Evolutionary conservation across 1,140 invertebrate species (phyloP).

Genomic region (Zaprionus gabonicus): DNA sequence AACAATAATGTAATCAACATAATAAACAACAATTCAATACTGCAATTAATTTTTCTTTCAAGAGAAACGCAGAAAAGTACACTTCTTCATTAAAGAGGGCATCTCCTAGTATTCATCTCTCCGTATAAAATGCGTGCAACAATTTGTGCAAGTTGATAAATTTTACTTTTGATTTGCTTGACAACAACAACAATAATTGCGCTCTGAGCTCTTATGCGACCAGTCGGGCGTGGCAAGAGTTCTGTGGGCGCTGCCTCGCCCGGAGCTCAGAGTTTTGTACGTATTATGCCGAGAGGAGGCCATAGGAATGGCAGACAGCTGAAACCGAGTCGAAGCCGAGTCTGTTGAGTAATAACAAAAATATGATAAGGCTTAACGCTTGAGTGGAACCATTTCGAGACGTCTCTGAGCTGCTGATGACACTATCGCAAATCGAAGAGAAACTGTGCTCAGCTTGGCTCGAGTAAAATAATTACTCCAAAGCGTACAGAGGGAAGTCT

Average conservation of each 20-base stretch:
- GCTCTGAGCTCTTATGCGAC: constrained; percentile 20
- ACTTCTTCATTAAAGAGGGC: not conserved
- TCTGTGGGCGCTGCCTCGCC: constrained; percentile 5
- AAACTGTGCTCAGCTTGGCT: not conserved
- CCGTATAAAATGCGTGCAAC: constrained; percentile 38
- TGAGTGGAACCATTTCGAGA: constrained; percentile 32
- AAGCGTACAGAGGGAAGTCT: not conserved
- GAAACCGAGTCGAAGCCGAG: constrained; percentile 30
- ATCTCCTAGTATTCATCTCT: not conserved
- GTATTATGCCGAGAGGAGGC: constrained; percentile 44
- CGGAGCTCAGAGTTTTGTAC: not conserved
- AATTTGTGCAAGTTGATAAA: constrained; percentile 59
- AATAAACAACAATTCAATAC: no score
- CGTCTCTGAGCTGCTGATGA: constrained; percentile 28
- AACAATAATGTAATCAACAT: no score
- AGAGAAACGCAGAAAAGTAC: no score
- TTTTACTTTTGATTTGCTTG: constrained; percentile 72
- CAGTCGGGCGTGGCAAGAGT: constrained; percentile 54
- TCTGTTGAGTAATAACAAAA: constrained; percentile 71
- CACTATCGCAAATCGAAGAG: constrained; percentile 32
- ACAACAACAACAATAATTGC: constrained; percentile 16
- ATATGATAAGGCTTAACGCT: constrained; percentile 64
- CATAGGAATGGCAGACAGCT: constrained; percentile 58
- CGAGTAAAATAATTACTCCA: constrained; percentile 13
- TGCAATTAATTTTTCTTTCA: no score